Base-by-base conservation (phyloP, 2,888 invertebrate species). In the Polymixis lichenea region DNA sequence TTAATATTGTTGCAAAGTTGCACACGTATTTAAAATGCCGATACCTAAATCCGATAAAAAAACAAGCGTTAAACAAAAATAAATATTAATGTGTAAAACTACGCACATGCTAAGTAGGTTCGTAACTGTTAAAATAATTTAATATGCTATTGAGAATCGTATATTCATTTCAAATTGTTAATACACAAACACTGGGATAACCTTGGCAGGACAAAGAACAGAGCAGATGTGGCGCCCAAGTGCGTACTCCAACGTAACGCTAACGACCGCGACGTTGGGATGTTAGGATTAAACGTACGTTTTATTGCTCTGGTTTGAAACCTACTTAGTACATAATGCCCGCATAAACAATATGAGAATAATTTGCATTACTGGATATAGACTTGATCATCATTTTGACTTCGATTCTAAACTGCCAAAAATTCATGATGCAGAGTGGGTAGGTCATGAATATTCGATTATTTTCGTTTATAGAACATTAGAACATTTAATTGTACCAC, bases 151-250 rank as follows among this genome's bases (percentile, higher is more conserved):
- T 75, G 32, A 72, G 71, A 65, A 72, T 60, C 38, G 66, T 77
- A 56, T 69, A 58, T 62, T 81, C 43, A 46, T 46, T 46, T 46
- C 71, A 64, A 76, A 62, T 61, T 76, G 73, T 74, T 77, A 64
- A 49, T 73, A 84, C 76, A 80, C 58, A 78, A 75, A 78, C 68
- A 87, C 61, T 58, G 64, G 60, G 71, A 88, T 92, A 91, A 89
- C 93, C 93, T 94, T 93, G 91, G 88, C 79, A 80, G 80, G 89
- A 91, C 90, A 90, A 92, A 90, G 90, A 89, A 92, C 90, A 90
- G 90, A 92, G 88, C 92, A 93, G 90, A 92, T 93, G 93, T 91
- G 87, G 89, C 88, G 87, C 81, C 86, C 83, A 85, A 83, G 87
- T 89, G 87, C 86, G 86, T 82, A 87, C 83, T 88, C 71, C 74